These are phyloP conservation scores for Lithophane socia DNA, from an alignment of 2,888 invertebrate genomes.

Conservation along the genomic window DNA sequence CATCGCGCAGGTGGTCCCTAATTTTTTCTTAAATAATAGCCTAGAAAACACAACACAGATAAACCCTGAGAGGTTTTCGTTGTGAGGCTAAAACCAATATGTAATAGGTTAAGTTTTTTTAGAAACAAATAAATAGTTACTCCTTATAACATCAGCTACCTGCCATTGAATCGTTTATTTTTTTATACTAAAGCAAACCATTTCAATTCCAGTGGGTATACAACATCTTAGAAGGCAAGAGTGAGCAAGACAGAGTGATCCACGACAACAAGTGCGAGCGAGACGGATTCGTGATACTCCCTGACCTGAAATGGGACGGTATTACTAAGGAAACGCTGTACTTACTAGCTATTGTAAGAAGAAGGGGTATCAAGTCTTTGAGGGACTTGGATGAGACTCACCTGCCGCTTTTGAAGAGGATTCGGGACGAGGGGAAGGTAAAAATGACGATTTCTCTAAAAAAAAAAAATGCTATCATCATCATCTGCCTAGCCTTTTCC, in stretches of 20 bases:
- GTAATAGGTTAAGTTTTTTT: too few species aligned
- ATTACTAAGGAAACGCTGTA: constrained; percentile 94
- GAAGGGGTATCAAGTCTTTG: constrained; percentile 94
- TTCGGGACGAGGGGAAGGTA: constrained; percentile 94
- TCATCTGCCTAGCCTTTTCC: too few species aligned
- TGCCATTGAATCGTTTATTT: too few species aligned
- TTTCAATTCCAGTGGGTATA: constrained; percentile 96
- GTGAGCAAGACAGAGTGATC: constrained; percentile 96
- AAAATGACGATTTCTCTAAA: constrained; percentile 43
- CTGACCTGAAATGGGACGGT: constrained; percentile 99
- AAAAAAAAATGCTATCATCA: too few species aligned
- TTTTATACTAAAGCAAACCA: too few species aligned
- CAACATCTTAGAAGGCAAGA: constrained; percentile 98
- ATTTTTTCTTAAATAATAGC: too few species aligned
- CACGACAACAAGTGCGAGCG: constrained; percentile 92
- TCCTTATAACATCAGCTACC: too few species aligned
- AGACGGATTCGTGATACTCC: constrained; percentile 96
- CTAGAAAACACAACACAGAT: too few species aligned
- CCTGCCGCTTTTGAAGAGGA: constrained; percentile 95
- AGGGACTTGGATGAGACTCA: constrained; percentile 95
- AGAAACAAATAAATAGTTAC: too few species aligned
- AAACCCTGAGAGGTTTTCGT: too few species aligned
- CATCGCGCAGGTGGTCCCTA: too few species aligned
- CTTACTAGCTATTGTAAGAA: constrained; percentile 94
- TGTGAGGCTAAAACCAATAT: too few species aligned